These are phyloP conservation scores for Drosophila eohydei DNA, from an alignment of 2,888 invertebrate genomes.

Conservation along the genomic window DNA sequence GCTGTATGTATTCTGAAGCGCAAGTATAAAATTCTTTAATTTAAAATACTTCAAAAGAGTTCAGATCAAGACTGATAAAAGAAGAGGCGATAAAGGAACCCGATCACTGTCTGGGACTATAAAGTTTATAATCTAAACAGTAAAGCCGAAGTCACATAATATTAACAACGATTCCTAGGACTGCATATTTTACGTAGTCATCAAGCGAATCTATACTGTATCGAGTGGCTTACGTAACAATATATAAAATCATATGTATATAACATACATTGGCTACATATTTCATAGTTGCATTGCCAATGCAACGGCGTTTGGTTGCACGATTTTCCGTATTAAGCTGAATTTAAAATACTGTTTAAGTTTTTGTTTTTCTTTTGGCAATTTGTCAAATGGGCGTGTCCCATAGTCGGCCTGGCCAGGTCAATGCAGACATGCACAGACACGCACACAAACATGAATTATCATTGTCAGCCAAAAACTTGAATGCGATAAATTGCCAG, in stretches of 20 bases:
- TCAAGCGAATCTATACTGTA: too few relatives aligned
- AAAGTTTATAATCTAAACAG: too few relatives aligned
- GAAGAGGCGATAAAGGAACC: too few relatives aligned
- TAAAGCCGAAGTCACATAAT: too few relatives aligned
- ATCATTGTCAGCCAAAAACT: constrained; percentile 71
- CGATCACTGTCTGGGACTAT: too few relatives aligned
- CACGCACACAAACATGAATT: constrained; percentile 58
- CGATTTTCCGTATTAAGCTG: constrained; percentile 29
- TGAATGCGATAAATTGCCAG: constrained; percentile 71
- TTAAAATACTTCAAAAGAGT: background rate
- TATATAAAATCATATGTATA: background rate
- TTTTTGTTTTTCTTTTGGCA: constrained; percentile 56
- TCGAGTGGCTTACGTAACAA: background rate
- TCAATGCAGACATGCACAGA: constrained; percentile 20
- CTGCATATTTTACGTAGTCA: too few relatives aligned
- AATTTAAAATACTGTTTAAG: constrained; percentile 36
- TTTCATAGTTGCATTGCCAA: constrained; percentile 8
- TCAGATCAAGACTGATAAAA: too few relatives aligned
- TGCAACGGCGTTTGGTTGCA: constrained; percentile 15
- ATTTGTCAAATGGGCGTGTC: constrained; percentile 74
- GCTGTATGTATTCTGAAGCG: too few relatives aligned
- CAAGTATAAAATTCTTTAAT: background rate
- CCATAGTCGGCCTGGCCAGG: constrained; percentile 21
- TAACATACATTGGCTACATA: background rate
- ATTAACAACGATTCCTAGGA: too few relatives aligned